Conservation (phyloP, 2,888 invertebrate species). For the Temnothorax unifasciatus region DNA sequence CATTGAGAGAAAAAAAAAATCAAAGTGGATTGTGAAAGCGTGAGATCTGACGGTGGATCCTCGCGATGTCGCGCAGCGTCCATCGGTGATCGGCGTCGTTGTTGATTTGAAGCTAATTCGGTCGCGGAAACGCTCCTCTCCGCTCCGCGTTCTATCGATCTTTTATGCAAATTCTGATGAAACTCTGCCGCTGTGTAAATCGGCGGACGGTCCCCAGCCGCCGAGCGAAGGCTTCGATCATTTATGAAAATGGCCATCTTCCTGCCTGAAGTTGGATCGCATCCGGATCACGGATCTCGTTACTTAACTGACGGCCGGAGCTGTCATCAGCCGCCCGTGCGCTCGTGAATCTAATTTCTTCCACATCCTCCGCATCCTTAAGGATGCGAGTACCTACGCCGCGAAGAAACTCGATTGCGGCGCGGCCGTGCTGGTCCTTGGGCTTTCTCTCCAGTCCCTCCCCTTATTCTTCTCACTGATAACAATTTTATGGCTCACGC, state of each 20-base stretch:
- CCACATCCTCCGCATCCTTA: slow-evolving; percentile 24
- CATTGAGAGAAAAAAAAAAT: slow-evolving; percentile 16
- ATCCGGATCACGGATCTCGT: slow-evolving; percentile 52
- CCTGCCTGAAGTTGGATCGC: slow-evolving; percentile 36
- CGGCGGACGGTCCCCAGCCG: neutral
- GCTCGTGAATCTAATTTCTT: slow-evolving; percentile 45
- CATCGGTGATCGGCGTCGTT: neutral
- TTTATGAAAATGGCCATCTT: slow-evolving; percentile 46
- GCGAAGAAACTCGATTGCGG: neutral
- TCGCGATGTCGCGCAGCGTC: neutral
- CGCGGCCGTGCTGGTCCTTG: neutral
- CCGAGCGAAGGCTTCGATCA: slow-evolving; percentile 22
- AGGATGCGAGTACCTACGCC: neutral
- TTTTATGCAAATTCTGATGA: slow-evolving; percentile 31
- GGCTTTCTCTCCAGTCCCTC: neutral
- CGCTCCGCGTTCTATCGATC: neutral
- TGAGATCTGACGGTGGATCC: slow-evolving; percentile 19
- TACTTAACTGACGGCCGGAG: slow-evolving; percentile 24
- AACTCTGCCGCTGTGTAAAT: neutral
- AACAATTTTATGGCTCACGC: neutral
- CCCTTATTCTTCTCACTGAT: neutral
- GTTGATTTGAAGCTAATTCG: slow-evolving; percentile 11
- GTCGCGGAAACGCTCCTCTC: neutral
- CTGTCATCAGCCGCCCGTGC: slow-evolving; percentile 39
- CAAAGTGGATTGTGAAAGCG: slow-evolving; percentile 10